Evolutionary conservation across 2,888 invertebrate species (phyloP).

Genomic region (Cylindroiulus punctatus): DNA sequence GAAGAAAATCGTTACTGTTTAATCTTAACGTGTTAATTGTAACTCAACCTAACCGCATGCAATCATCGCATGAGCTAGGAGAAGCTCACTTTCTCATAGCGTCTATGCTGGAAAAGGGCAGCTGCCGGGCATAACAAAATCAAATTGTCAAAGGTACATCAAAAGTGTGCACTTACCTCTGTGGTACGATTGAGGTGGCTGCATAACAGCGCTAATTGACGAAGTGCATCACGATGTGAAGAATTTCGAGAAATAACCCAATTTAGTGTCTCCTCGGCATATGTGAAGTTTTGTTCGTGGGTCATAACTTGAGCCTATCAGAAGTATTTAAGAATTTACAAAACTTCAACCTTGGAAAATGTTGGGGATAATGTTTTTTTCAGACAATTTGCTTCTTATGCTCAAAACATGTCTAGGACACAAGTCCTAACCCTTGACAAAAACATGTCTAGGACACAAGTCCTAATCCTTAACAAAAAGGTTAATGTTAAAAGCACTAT

Average conservation of each 20-base stretch:
- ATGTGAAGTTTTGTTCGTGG: slow-evolving; percentile 60
- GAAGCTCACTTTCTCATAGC: no score
- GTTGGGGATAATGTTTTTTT: no score
- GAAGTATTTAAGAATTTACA: neutral
- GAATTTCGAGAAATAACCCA: slow-evolving; percentile 58
- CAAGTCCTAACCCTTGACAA: neutral
- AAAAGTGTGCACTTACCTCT: slow-evolving; percentile 58
- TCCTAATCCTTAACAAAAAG: neutral
- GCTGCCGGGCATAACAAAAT: neutral
- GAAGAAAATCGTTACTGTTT: no score
- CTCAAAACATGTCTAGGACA: neutral
- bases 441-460: neutral
- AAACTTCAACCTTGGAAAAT: no score
- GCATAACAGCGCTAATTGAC: slow-evolving; percentile 60
- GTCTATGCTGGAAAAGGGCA: no score
- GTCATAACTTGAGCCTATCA: slow-evolving; percentile 61
- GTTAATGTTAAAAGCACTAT: no score
- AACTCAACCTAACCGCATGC: no score
- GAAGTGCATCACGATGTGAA: slow-evolving; percentile 60
- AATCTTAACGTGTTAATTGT: no score
- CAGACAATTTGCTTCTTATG: no score
- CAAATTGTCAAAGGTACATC: neutral
- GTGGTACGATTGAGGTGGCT: slow-evolving; percentile 61
- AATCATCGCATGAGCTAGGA: no score
- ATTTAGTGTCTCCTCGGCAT: slow-evolving; percentile 60